Evolutionary conservation across 2,113 vertebrate species (phyloP).

Genomic region (Barbus barbus): DNA sequence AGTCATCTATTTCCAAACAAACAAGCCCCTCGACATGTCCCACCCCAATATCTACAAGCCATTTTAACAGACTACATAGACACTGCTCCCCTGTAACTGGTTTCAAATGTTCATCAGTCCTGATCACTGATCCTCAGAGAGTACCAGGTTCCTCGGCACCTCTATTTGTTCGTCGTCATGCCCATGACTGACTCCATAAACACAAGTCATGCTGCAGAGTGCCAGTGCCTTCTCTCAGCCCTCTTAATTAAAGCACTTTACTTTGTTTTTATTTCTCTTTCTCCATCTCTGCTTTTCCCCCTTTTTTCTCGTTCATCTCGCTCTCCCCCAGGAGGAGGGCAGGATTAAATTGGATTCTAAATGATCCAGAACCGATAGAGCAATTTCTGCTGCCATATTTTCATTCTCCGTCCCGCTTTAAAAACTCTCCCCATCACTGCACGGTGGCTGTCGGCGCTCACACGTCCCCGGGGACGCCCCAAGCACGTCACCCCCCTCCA

Average conservation of each 20-base stretch:
- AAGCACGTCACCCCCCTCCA: conserved; percentile 53
- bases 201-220: conserved; percentile 55
- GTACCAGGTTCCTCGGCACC: not conserved
- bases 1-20: not conserved
- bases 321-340: conserved; percentile 58
- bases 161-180: not conserved
- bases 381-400: conserved; percentile 74
- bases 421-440: conserved; percentile 63
- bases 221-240: conserved; percentile 54
- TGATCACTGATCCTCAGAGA: not conserved
- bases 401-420: conserved; percentile 59
- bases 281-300: conserved; percentile 47
- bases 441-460: conserved; percentile 62
- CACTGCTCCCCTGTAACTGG: not conserved
- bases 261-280: conserved; percentile 75
- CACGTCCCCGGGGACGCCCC: conserved; percentile 64
- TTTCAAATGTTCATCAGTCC: not conserved
- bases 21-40: not conserved
- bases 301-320: conserved; percentile 43
- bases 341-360: conserved; percentile 80
- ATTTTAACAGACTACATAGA: not conserved
- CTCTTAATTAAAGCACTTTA: conserved; percentile 78
- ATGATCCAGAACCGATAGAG: conserved; percentile 79
- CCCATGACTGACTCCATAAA: conserved; percentile 58
- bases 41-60: not conserved